phyloP scores from a whole-genome alignment of 2,888 invertebrate species.

The Leptarthrus brevirostris region DNA sequence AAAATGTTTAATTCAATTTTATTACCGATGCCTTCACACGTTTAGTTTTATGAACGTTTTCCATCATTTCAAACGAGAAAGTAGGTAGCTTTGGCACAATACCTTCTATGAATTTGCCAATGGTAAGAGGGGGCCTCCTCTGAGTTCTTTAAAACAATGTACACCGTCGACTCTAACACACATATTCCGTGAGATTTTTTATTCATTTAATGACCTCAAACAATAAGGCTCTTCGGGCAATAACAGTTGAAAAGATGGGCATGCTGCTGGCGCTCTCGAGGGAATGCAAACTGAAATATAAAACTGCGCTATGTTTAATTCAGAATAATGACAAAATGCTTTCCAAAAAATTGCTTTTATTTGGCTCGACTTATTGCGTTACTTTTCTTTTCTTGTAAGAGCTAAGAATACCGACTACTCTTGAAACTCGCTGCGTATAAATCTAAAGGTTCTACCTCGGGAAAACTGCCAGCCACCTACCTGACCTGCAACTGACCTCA shows the following conservation, averaged over 20 bases:
- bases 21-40: slow-evolving; percentile 50
- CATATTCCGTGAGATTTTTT: slow-evolving; percentile 52
- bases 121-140: neutral
- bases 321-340: slow-evolving; percentile 55
- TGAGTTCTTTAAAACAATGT: slow-evolving; percentile 19
- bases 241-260: slow-evolving; percentile 48
- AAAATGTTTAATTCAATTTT: slow-evolving; percentile 53
- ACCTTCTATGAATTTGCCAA: slow-evolving; percentile 4
- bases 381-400: slow-evolving; percentile 34
- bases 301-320: slow-evolving; percentile 53
- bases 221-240: slow-evolving; percentile 51
- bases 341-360: slow-evolving; percentile 55
- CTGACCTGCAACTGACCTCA: neutral
- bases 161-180: slow-evolving; percentile 43
- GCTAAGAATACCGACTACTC: no score
- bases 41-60: slow-evolving; percentile 53
- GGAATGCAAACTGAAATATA: slow-evolving; percentile 51
- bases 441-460: neutral
- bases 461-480: slow-evolving; percentile 15
- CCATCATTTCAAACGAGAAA: slow-evolving; percentile 52
- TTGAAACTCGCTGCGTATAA: slow-evolving; percentile 9
- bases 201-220: slow-evolving; percentile 55
- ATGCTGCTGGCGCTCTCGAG: slow-evolving; percentile 8
- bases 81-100: no score
- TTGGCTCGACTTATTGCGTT: slow-evolving; percentile 48